phyloP scores from a whole-genome alignment of 2,888 invertebrate genomes.

The Himalopsyche kuldschensis region DNA sequence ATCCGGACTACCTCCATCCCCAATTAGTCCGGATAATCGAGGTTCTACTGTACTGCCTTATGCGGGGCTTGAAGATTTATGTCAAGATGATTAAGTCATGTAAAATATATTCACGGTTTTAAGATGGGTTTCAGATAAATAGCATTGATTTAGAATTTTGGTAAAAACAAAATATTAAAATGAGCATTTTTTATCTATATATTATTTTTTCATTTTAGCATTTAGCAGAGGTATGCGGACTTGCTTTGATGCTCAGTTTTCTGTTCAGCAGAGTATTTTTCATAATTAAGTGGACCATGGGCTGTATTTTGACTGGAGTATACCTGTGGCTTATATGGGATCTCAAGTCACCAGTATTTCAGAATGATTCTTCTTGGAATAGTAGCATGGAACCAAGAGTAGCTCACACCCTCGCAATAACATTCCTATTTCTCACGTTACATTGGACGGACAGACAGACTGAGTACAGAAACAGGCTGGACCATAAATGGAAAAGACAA shows the following conservation, averaged over 20 bases:
- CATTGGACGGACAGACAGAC: conserved; percentile 87
- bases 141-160: too few species aligned
- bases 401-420: conserved; percentile 73
- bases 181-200: too few species aligned
- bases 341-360: conserved; percentile 59
- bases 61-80: too few species aligned
- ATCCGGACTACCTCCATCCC: too few species aligned
- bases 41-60: too few species aligned
- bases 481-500: conserved; percentile 70
- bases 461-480: conserved; percentile 85
- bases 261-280: conserved; percentile 85
- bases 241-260: conserved; percentile 71
- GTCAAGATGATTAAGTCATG: too few species aligned
- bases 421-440: conserved; percentile 74
- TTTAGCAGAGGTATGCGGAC: conserved; percentile 70
- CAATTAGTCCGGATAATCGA: too few species aligned
- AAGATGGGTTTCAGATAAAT: too few species aligned
- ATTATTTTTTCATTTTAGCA: conserved; percentile 61
- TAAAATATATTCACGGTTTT: too few species aligned
- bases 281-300: conserved; percentile 75
- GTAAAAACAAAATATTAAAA: too few species aligned
- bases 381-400: conserved; percentile 67
- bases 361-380: conserved; percentile 70
- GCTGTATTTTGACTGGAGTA: conserved; percentile 63
- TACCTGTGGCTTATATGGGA: conserved; percentile 73